Evolutionary conservation across 2,888 invertebrate genomes (phyloP).

Genomic region (Melieria crassipennis): DNA sequence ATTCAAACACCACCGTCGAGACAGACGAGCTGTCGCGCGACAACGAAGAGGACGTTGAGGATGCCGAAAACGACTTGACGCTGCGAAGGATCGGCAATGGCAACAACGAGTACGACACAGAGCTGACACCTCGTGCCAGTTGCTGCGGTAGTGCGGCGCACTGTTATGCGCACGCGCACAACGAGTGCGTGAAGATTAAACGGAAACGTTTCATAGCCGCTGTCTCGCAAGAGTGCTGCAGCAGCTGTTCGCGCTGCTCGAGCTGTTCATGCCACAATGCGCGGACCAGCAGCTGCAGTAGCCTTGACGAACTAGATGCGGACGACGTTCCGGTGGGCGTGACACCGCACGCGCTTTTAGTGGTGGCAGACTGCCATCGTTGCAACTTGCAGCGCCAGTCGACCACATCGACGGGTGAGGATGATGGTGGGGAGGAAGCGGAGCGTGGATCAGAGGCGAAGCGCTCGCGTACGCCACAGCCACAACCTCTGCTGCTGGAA

Average conservation of each 20-base stretch:
- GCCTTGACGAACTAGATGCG: conserved; percentile 46
- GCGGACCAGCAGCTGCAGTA: conserved; percentile 55
- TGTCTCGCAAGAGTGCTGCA: conserved; percentile 45
- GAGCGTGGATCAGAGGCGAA: background rate
- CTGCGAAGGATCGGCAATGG: conserved; percentile 3
- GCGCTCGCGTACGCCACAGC: background rate
- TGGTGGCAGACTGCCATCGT: conserved; percentile 55
- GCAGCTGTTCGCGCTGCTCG: conserved; percentile 60
- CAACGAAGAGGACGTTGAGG: conserved; percentile 51
- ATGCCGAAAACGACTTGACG: conserved; percentile 24
- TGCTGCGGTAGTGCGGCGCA: conserved; percentile 25
- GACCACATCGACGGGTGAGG: conserved; percentile 40
- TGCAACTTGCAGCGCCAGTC: conserved; percentile 43
- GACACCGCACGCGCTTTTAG: conserved; percentile 47
- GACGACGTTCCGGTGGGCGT: conserved; percentile 31
- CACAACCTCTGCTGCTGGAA: conserved; percentile 31
- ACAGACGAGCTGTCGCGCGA: conserved; percentile 56
- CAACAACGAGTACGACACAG: conserved; percentile 20
- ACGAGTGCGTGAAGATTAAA: conserved; percentile 59
- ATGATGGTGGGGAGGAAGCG: conserved; percentile 34
- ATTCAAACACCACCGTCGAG: conserved; percentile 57
- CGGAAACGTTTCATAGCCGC: conserved; percentile 59
- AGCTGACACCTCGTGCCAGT: conserved; percentile 22
- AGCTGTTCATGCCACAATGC: conserved; percentile 56
- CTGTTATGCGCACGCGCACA: conserved; percentile 45